These are phyloP conservation scores for Dysmachus trigonus DNA, from an alignment of 2,888 invertebrate species.

Conservation along the genomic window DNA sequence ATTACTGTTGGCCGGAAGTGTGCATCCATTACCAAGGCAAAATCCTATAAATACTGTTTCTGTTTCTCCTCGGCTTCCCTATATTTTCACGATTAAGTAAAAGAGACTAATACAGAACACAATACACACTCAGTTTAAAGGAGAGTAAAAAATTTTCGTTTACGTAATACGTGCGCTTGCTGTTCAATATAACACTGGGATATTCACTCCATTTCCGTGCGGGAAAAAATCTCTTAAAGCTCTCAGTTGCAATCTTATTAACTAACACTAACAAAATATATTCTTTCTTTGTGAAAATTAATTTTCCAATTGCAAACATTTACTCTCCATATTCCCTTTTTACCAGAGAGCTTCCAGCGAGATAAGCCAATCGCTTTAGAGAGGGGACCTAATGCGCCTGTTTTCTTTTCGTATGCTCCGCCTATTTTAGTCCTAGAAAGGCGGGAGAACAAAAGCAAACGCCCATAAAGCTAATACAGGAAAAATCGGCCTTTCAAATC, in stretches of 20 bases:
- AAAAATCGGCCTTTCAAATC: neutral
- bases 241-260: conserved; percentile 18
- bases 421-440: neutral
- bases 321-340: conserved; percentile 16
- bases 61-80: neutral
- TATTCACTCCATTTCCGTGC: neutral
- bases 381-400: conserved; percentile 10
- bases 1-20: conserved; percentile 24
- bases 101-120: neutral
- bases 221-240: conserved; percentile 30
- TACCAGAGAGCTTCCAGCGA: neutral
- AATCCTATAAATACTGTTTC: neutral
- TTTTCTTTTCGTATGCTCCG: neutral
- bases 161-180: neutral
- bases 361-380: conserved; percentile 11
- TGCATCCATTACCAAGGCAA: conserved; percentile 1
- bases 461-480: conserved; percentile 6
- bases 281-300: neutral
- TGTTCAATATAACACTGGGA: neutral
- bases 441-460: neutral
- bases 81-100: neutral
- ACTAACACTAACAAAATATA: neutral
- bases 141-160: neutral
- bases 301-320: conserved; percentile 40
- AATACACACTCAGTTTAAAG: neutral